These are phyloP conservation scores for Troides oblongomaculatus DNA, from an alignment of 2,888 invertebrate species.

Conservation along the genomic window DNA sequence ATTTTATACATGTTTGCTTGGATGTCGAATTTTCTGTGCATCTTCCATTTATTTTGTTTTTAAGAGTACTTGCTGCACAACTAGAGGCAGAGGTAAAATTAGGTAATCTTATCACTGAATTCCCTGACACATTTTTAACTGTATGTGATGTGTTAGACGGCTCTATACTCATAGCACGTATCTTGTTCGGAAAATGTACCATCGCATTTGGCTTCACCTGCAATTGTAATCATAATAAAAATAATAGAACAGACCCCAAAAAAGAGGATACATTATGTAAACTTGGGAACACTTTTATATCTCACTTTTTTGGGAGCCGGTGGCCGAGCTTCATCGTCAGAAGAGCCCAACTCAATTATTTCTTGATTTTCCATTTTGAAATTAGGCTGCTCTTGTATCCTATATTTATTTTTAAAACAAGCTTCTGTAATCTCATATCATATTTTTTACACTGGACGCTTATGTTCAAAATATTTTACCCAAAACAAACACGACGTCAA, in stretches of 20 bases:
- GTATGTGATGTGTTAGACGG: constrained; percentile 36
- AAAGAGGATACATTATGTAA: background rate
- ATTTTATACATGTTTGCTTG: constrained; percentile 21
- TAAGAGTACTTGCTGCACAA: constrained; percentile 43
- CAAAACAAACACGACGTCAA: background rate
- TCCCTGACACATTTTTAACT: constrained; percentile 40
- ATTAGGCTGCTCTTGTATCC: background rate
- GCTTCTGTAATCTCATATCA: constrained; percentile 20
- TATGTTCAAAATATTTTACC: background rate
- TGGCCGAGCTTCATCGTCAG: constrained; percentile 68
- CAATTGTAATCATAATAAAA: constrained; percentile 46
- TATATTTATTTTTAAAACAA: background rate
- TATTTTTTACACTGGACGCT: background rate
- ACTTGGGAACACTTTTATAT: background rate
- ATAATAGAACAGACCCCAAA: constrained; percentile 21
- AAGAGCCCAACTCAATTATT: constrained; percentile 73
- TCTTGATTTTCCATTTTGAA: constrained; percentile 60
- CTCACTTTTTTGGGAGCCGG: constrained; percentile 60
- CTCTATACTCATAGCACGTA: constrained; percentile 55
- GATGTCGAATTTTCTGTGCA: constrained; percentile 29
- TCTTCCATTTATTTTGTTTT: constrained; percentile 41
- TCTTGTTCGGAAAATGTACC: constrained; percentile 63
- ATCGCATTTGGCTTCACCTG: constrained; percentile 63
- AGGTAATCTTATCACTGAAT: constrained; percentile 7
- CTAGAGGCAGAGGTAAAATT: constrained; percentile 37